These are phyloP conservation scores for Argentina silus DNA, from an alignment of 2,797 vertebrate genomes.

Conservation along the genomic window DNA sequence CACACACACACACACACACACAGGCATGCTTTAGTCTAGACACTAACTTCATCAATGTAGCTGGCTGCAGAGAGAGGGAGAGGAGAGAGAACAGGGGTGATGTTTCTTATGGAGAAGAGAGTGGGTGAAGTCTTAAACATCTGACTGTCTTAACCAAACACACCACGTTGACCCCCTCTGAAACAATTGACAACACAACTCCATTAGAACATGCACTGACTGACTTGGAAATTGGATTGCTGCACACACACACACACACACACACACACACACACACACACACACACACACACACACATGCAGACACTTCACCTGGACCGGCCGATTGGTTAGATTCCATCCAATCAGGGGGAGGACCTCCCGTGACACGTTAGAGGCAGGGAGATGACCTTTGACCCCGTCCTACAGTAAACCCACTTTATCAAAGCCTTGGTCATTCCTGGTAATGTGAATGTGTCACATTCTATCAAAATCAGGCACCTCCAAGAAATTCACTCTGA, in stretches of 20 bases:
- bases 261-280: too few relatives aligned
- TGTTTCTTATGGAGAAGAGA: not conserved
- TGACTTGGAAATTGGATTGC: too few relatives aligned
- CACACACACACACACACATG: not conserved
- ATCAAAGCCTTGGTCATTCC: too few relatives aligned
- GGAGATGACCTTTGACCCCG: too few relatives aligned
- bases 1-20: conserved; percentile 1
- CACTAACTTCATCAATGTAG: conserved; percentile 72
- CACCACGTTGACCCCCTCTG: conserved; percentile 1
- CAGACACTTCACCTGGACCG: not conserved
- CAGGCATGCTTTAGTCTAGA: conserved; percentile 56
- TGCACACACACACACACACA: too few relatives aligned
- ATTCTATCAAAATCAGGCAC: not conserved
- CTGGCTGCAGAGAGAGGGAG: conserved; percentile 25
- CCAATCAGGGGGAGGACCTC: not conserved
- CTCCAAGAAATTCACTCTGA: not conserved
- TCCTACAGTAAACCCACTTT: too few relatives aligned
- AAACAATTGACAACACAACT: not conserved
- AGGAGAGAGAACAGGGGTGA: conserved; percentile 5
- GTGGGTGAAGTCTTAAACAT: not conserved
- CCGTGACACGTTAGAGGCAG: too few relatives aligned
- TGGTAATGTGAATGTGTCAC: too few relatives aligned
- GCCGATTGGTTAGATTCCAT: too few relatives aligned
- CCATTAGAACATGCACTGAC: not conserved
- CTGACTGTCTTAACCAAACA: too few relatives aligned